Base-by-base conservation (phyloP, 1,140 invertebrate species). In the Drosophila azteca region DNA sequence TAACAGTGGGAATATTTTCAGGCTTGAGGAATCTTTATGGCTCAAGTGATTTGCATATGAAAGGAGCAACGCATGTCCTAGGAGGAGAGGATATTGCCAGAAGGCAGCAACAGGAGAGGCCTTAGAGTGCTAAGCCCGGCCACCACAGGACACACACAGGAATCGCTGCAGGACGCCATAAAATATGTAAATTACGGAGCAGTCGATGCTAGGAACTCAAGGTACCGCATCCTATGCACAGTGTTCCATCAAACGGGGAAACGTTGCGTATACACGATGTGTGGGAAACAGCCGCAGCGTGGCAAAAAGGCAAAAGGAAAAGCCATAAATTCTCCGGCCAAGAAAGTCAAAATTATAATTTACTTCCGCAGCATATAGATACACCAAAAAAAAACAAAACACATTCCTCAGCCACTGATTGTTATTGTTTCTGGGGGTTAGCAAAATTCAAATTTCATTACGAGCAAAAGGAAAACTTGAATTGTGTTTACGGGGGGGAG, bases 291-390 rank as follows among this genome's bases (percentile, higher is more conserved):
- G 1, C 35, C 2, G 13, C 35, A 13, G 11, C 11, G 3, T 39
- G 35, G 11, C 35, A 39, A 13, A 13, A 39, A 11, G 11, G 11
- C 1, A 39, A 13, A 39, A 39, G 35, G 11, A 35, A 53, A 64
- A 73, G 31, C 62, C 52, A 80, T 84, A 85, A 63, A 85, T 85
- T 73, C 44, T 60, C 26, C 24, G 74, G 52, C 58, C 50, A 51
- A 70, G 67, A 63, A 80, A 48, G 68, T 57, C 17, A 20, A 80
- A 77, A 80, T 77, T 81, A 50, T 63, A 77, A 85, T 85, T 73
- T 85, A 74, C 63, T 84, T 77, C 45, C 46, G 77, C 24, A n/a
- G 8, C 24, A 69, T 1, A 57, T n/a, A 24, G 0, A n/a, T 22
- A 35, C 29, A 62, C 44, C 48, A 69, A 72, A 22, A 63, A 45